Conservation (phyloP, 2,113 vertebrate species). For the Gymnogyps californianus region DNA sequence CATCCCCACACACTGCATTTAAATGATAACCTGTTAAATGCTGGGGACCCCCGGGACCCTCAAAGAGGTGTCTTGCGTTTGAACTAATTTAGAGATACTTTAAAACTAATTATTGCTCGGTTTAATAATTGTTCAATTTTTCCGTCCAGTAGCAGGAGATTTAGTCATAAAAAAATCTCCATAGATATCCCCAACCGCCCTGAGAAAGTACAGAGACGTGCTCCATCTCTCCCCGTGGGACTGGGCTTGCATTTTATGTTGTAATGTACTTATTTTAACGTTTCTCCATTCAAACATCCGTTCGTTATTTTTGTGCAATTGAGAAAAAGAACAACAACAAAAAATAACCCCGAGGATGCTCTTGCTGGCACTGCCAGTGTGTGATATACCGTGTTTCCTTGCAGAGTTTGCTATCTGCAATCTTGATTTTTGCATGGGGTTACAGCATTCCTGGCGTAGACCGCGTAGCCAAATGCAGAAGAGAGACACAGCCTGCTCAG, state of each 20-base stretch:
- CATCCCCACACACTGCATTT: background rate
- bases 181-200: background rate
- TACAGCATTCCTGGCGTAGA: background rate
- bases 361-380: fast-evolving
- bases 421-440: background rate
- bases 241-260: background rate
- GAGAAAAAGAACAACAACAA: background rate
- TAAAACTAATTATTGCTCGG: background rate
- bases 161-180: background rate
- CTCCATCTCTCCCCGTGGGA: background rate
- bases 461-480: background rate
- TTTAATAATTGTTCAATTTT: background rate
- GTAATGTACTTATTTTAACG: background rate
- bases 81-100: background rate
- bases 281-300: background rate
- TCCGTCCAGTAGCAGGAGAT: background rate
- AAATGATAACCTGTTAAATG: constrained; percentile 7
- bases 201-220: background rate
- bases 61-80: background rate
- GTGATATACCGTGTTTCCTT: background rate
- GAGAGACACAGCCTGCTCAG: background rate
- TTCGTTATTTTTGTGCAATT: background rate
- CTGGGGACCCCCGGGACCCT: background rate
- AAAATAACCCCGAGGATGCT: background rate
- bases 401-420: background rate